phyloP scores from a whole-genome alignment of 2,888 invertebrate species.

The Cephus spinipes region DNA sequence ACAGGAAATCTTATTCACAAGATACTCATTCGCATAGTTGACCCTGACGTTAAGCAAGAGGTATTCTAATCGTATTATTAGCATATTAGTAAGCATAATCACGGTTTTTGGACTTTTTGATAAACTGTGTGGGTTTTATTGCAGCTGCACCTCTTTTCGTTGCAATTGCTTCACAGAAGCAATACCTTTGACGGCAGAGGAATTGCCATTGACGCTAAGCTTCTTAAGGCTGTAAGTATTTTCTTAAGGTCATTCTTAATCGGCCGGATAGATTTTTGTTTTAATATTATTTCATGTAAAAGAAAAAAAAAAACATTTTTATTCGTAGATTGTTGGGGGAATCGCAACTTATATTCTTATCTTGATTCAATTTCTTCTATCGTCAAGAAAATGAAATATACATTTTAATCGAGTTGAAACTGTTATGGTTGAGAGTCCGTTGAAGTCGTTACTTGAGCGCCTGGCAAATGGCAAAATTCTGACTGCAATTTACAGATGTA shows the following conservation, averaged over 20 bases:
- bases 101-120: background rate
- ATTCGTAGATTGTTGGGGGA: constrained; percentile 46
- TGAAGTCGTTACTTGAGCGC: constrained; percentile 9
- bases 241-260: too few relatives aligned
- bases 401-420: too few relatives aligned
- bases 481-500: too few relatives aligned
- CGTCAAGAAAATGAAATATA: constrained; percentile 7
- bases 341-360: constrained; percentile 51
- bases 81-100: background rate
- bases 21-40: constrained; percentile 38
- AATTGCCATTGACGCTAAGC: constrained; percentile 41
- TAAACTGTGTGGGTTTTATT: constrained; percentile 16
- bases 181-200: constrained; percentile 46
- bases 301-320: constrained; percentile 13
- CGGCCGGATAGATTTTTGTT: too few relatives aligned
- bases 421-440: background rate
- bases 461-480: background rate
- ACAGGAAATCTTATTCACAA: constrained; percentile 48
- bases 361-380: constrained; percentile 50
- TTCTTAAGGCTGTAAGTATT: constrained; percentile 44
- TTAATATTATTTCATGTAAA: background rate
- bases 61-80: constrained; percentile 24
- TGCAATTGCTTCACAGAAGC: constrained; percentile 51
- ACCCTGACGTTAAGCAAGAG: constrained; percentile 46
- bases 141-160: constrained; percentile 51